Conservation (phyloP, 2,113 vertebrate species). For the Nansenia antarctica region DNA sequence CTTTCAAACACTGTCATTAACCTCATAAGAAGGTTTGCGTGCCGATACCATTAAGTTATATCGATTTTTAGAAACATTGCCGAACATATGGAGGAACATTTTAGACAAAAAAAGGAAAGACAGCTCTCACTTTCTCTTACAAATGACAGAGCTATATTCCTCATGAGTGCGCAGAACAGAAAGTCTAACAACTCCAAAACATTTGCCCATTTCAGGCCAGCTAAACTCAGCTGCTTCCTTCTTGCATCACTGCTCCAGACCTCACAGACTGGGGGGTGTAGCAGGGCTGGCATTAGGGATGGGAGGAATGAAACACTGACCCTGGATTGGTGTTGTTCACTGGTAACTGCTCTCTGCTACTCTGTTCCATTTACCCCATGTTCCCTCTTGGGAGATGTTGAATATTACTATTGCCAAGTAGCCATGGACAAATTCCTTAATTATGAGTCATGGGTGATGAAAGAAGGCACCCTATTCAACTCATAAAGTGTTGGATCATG, state of each 20-base stretch:
- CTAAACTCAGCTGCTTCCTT: too few relatives aligned
- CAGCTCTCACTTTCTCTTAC: background rate
- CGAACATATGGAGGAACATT: background rate
- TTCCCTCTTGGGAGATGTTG: background rate
- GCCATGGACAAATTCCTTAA: background rate
- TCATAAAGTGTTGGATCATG: constrained; percentile 22
- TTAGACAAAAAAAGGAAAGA: background rate
- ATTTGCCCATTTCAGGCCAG: background rate
- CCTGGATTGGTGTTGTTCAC: background rate
- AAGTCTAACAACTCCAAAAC: background rate
- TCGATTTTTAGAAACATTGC: background rate
- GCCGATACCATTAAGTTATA: too few relatives aligned
- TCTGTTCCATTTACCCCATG: background rate
- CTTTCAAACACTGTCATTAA: background rate
- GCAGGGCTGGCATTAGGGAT: background rate
- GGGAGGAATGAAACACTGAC: background rate
- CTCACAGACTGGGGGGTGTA: background rate
- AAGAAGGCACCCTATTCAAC: constrained; percentile 18
- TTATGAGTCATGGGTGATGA: too few relatives aligned
- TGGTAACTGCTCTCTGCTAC: too few relatives aligned
- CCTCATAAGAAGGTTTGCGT: background rate
- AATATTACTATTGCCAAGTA: background rate
- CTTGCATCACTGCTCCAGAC: background rate
- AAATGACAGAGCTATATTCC: background rate
- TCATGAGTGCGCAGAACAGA: background rate